Evolutionary conservation across 2,888 invertebrate species (phyloP), one percentile per base, ranked within the genome.

Genomic region (Abrostola tripartita): DNA sequence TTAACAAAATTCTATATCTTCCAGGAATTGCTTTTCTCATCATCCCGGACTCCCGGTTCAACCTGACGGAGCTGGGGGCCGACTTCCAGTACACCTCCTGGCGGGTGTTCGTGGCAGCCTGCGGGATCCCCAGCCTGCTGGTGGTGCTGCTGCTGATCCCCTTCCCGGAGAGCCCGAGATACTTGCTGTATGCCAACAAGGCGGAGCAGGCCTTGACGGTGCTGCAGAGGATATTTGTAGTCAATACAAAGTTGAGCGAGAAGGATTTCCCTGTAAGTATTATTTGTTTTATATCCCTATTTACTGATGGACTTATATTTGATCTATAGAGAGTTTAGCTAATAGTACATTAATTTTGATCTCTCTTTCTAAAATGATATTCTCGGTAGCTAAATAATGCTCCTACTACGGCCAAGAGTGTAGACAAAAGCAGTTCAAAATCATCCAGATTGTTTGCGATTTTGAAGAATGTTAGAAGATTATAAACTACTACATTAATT

Each of bases 81-180:
- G 78, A 76, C 37, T 95, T 95, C 85, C 84, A 88, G 60, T 96
- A 95, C 83, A 95, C 93, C 1, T 95, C 96, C 0, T 96, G 96
- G 96, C 87, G 96, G 5, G 92, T 96, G 12, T 96, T 96, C 81
- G 95, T 96, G 37, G 94, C 95, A 0, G 92, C 96, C 1, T 96
- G 96, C 70, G 95, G 96, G 0, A 81, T 95, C 37, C 96, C 96
- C 0, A 95, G 95, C 53, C 85, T 96, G 36, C 76, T 95, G 57
- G 95, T 95, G 61, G 92, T 94, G 44, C 76, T 95, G 50, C 83
- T 95, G 8, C 85, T 95, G 38, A 76, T 92, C n/a, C 95, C 95
- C 0, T 92, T 95, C 80, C 95, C 95, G 0, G 96, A 96, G 88
- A 95, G 95, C 24, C 96, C 96, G 0, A 87, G 95, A 68, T 96